phyloP scores from a whole-genome alignment of 2,113 vertebrate genomes.

The Epinephelus moara region DNA sequence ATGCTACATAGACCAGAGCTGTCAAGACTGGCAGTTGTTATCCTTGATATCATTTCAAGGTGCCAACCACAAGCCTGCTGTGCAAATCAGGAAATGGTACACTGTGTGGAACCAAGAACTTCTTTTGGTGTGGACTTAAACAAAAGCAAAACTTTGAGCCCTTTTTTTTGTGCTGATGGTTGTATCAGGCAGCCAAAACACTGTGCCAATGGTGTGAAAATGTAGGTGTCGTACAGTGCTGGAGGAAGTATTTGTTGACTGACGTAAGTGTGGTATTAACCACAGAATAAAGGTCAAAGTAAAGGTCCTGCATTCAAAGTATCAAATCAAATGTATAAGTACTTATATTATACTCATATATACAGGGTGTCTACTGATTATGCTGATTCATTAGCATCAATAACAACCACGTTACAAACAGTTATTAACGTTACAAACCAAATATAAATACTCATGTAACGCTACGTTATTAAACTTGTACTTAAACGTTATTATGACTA shows the following conservation, averaged over 20 bases:
- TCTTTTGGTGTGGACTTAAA: background rate
- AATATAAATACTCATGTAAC: too few relatives aligned
- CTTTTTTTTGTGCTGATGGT: background rate
- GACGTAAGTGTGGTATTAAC: background rate
- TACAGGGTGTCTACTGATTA: too few relatives aligned
- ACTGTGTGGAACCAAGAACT: background rate
- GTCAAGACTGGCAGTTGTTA: background rate
- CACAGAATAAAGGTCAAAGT: background rate
- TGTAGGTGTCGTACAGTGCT: background rate
- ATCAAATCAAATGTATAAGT: too few relatives aligned
- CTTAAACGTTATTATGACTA: too few relatives aligned
- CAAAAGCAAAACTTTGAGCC: background rate
- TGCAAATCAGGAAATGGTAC: background rate
- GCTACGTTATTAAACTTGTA: too few relatives aligned
- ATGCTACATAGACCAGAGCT: background rate
- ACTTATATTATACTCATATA: too few relatives aligned
- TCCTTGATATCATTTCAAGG: background rate
- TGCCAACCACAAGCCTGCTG: conserved; percentile 43
- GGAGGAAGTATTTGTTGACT: background rate
- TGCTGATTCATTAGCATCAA: too few relatives aligned
- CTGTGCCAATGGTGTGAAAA: background rate
- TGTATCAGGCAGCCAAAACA: background rate
- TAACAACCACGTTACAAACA: too few relatives aligned
- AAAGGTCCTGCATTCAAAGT: too few relatives aligned
- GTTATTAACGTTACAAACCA: too few relatives aligned